These are phyloP conservation scores for Drosophila punjabiensis DNA, from an alignment of 1,140 invertebrate species.

Conservation along the genomic window DNA sequence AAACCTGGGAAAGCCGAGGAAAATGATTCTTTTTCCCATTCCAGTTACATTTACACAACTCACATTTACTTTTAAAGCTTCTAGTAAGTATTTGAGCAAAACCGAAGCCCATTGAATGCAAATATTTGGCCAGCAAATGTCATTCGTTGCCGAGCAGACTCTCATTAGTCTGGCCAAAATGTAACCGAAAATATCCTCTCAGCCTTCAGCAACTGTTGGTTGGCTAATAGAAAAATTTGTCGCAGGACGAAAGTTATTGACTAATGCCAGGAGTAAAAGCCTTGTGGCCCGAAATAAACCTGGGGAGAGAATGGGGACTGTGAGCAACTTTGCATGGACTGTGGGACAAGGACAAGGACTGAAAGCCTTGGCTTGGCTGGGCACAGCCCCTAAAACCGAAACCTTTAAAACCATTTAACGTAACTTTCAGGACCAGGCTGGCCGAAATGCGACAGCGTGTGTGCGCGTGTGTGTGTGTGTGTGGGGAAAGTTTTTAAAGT, in stretches of 20 bases:
- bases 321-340: slow-evolving; percentile 26
- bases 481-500: slow-evolving; percentile 64
- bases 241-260: slow-evolving; percentile 44
- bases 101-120: background rate
- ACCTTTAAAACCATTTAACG: slow-evolving; percentile 70
- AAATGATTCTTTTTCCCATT: background rate
- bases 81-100: background rate
- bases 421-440: slow-evolving; percentile 61
- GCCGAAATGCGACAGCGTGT: slow-evolving; percentile 11
- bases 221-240: slow-evolving; percentile 55
- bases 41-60: background rate
- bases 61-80: background rate
- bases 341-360: background rate
- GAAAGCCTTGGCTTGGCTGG: slow-evolving; percentile 11
- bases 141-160: slow-evolving; percentile 20
- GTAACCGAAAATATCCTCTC: slow-evolving; percentile 3
- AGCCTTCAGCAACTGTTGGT: slow-evolving; percentile 4
- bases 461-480: slow-evolving; percentile 19
- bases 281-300: slow-evolving; percentile 2
- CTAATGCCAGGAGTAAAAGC: slow-evolving; percentile 25
- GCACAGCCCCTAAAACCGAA: slow-evolving; percentile 45
- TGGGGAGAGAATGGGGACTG: background rate
- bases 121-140: slow-evolving; percentile 21
- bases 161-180: slow-evolving; percentile 41
- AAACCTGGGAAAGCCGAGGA: background rate